These are phyloP conservation scores for Darevskia mixta DNA, from an alignment of 2,797 vertebrate species.

Conservation along the genomic window DNA sequence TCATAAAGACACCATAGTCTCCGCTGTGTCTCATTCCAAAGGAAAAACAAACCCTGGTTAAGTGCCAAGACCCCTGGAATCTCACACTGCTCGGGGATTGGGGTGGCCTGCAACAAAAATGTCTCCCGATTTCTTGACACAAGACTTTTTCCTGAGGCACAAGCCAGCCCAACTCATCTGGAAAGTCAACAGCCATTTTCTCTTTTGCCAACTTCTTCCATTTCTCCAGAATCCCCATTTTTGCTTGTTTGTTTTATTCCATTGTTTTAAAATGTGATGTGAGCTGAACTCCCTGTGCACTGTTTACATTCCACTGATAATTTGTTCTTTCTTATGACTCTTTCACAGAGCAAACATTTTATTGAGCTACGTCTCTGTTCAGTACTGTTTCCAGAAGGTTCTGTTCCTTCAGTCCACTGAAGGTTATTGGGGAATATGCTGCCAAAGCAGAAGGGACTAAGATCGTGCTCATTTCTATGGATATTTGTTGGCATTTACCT, in stretches of 20 bases:
- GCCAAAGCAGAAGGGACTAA: neutral
- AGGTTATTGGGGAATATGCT: neutral
- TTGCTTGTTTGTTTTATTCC: constrained; percentile 5
- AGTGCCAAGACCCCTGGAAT: too few relatives aligned
- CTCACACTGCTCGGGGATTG: too few relatives aligned
- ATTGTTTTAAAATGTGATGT: constrained; percentile 4
- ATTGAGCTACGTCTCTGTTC: neutral
- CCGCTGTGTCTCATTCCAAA: too few relatives aligned
- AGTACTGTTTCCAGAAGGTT: constrained; percentile 24
- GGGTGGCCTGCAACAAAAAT: too few relatives aligned
- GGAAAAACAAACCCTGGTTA: too few relatives aligned
- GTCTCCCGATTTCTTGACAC: neutral
- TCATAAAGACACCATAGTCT: too few relatives aligned
- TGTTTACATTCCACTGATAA: constrained; percentile 31
- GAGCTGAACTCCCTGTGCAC: neutral
- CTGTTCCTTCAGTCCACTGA: neutral
- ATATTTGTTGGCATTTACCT: neutral
- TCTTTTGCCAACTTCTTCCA: neutral
- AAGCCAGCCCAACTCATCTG: neutral
- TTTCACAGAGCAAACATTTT: constrained; percentile 25
- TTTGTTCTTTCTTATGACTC: neutral
- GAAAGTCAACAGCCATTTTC: neutral
- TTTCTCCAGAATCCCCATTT: neutral
- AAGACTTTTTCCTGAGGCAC: neutral
- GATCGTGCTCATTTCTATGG: neutral